phyloP scores from a whole-genome alignment of 2,888 invertebrate species.

The Catocala sponsa region DNA sequence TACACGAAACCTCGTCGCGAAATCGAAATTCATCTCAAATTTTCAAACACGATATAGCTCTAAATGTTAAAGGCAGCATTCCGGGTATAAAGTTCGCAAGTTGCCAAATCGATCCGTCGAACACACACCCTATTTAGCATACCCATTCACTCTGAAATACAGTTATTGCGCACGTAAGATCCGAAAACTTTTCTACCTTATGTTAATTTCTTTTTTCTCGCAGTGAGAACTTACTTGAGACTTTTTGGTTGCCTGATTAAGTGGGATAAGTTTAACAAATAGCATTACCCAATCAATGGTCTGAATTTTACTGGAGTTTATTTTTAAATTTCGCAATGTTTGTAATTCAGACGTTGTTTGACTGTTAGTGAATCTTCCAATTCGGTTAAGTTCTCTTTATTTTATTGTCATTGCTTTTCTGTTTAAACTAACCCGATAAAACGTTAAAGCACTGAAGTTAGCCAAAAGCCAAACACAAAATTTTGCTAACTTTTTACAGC shows the following conservation, averaged over 20 bases:
- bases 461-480: not conserved
- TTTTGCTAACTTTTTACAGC: no score
- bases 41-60: not conserved
- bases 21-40: no score
- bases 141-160: slow-evolving; percentile 48
- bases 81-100: slow-evolving; percentile 15
- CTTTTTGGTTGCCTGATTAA: slow-evolving; percentile 38
- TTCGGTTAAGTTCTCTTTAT: not conserved
- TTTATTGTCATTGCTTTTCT: slow-evolving; percentile 1
- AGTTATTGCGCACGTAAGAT: slow-evolving; percentile 44
- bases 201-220: slow-evolving; percentile 55
- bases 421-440: not conserved
- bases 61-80: slow-evolving; percentile 4
- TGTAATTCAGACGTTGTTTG: slow-evolving; percentile 19
- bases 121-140: slow-evolving; percentile 48
- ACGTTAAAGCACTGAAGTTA: not conserved
- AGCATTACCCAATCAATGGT: slow-evolving; percentile 41
- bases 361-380: not conserved
- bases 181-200: slow-evolving; percentile 49
- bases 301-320: slow-evolving; percentile 26
- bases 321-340: slow-evolving; percentile 17
- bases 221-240: slow-evolving; percentile 33
- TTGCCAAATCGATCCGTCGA: slow-evolving; percentile 38
- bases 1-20: no score
- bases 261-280: slow-evolving; percentile 43